These are phyloP conservation scores for Apis laboriosa DNA, from an alignment of 1,140 invertebrate species.

Conservation along the genomic window DNA sequence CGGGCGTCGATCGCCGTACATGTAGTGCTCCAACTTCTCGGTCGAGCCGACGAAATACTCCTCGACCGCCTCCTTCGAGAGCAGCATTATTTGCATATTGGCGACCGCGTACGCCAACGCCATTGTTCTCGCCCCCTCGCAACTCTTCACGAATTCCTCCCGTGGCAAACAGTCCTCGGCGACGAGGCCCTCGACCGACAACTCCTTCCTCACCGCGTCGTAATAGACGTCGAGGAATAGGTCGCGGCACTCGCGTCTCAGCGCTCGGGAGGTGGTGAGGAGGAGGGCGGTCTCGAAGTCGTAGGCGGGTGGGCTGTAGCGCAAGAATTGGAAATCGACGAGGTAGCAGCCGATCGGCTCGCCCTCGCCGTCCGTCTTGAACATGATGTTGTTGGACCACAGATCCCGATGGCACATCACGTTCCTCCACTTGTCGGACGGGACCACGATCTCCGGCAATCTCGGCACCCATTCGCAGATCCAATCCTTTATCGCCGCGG, in stretches of 20 bases:
- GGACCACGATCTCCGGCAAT: conserved; percentile 71
- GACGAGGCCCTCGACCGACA: conserved; percentile 45
- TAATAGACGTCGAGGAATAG: conserved; percentile 46
- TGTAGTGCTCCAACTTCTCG: conserved; percentile 27
- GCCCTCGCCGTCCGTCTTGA: conserved; percentile 77
- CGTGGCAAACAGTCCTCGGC: conserved; percentile 41
- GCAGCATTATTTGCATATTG: conserved; percentile 57
- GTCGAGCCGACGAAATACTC: conserved; percentile 36
- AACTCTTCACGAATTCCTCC: conserved; percentile 43
- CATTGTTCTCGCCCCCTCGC: background rate
- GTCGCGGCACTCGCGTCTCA: conserved; percentile 36
- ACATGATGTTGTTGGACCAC: conserved; percentile 84
- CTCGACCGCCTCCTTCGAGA: conserved; percentile 3
- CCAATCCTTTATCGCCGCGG: conserved; percentile 29
- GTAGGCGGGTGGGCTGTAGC: conserved; percentile 80
- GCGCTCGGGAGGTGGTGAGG: conserved; percentile 44
- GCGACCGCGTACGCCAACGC: conserved; percentile 26
- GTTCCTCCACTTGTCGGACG: conserved; percentile 77
- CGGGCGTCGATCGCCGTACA: conserved; percentile 37
- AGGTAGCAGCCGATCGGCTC: conserved; percentile 76
- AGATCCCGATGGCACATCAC: conserved; percentile 84
- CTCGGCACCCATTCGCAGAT: conserved; percentile 11
- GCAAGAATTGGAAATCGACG: conserved; percentile 83
- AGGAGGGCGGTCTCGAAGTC: conserved; percentile 75
- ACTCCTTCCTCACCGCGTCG: conserved; percentile 21